Percentiles rank a stretch among this genome's conserved stretches.
Conservation (phyloP, 2,888 invertebrate genomes). For the Amiota minor region DNA sequence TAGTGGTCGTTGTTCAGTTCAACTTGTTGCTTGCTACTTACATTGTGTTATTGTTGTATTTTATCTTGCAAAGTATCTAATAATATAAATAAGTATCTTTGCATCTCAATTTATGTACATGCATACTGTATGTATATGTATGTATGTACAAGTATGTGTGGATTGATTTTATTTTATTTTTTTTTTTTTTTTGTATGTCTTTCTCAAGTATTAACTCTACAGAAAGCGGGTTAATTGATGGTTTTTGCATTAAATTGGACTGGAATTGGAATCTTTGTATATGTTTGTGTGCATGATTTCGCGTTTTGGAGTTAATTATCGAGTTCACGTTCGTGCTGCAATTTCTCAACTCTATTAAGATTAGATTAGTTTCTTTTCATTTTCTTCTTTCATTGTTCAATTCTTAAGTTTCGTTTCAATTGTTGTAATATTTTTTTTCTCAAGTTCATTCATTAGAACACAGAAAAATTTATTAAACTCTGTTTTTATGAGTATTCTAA, state of each 20-base stretch:
- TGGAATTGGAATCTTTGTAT: conserved; percentile 32
- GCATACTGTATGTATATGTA: too few species aligned
- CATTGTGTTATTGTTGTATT: conserved; percentile 12
- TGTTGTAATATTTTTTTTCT: background rate
- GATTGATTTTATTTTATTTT: background rate
- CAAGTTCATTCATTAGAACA: too few species aligned
- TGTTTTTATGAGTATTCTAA: too few species aligned
- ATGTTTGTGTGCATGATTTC: conserved; percentile 53
- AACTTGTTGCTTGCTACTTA: conserved; percentile 44
- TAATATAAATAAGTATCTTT: conserved; percentile 49
- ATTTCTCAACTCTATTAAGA: conserved; percentile 59
- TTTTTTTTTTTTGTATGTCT: background rate
- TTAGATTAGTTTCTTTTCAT: conserved; percentile 31
- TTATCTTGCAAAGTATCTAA: conserved; percentile 9
- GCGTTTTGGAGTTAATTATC: conserved; percentile 59
- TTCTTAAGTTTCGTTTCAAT: background rate
- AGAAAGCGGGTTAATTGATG: conserved; percentile 66
- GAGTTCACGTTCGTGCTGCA: conserved; percentile 62
- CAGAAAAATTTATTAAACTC: too few species aligned
- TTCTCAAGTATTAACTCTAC: conserved; percentile 27
- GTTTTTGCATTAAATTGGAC: conserved; percentile 65
- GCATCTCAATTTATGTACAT: conserved; percentile 20
- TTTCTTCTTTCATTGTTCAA: too few species aligned
- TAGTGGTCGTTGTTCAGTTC: conserved; percentile 33
- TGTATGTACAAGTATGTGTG: too few species aligned